Evolutionary conservation across 2,888 invertebrate species (phyloP).

Genomic region (Morpho deidamia): DNA sequence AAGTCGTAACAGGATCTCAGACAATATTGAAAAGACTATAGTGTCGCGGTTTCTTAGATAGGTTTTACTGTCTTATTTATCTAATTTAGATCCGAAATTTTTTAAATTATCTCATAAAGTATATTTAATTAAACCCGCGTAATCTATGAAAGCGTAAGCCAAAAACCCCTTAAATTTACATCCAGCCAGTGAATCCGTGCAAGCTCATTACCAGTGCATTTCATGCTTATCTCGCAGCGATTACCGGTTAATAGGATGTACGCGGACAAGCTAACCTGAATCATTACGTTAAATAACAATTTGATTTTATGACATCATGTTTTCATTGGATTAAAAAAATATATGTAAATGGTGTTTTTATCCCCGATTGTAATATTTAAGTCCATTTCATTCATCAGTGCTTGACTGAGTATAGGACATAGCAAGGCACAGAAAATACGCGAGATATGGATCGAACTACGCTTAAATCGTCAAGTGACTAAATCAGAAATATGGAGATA

Average conservation of each 20-base stretch:
- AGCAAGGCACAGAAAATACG: no score
- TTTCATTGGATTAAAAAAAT: no score
- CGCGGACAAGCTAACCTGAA: constrained; percentile 12
- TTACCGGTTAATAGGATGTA: constrained; percentile 7
- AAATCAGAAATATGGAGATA: no score
- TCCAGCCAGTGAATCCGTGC: constrained; percentile 6
- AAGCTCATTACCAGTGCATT: constrained; percentile 9
- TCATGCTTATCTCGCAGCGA: constrained; percentile 8
- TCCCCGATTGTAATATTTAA: no score
- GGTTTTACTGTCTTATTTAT: not conserved
- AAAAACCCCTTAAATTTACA: constrained; percentile 6
- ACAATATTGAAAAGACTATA: no score
- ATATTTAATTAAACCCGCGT: constrained; percentile 1
- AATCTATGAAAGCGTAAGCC: constrained; percentile 1
- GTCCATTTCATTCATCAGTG: no score
- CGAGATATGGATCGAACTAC: no score
- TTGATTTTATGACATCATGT: constrained; percentile 11
- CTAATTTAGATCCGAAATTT: not conserved
- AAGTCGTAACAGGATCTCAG: no score
- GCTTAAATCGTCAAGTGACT: no score
- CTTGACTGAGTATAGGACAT: no score
- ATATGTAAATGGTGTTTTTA: no score
- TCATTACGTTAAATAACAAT: constrained; percentile 12
- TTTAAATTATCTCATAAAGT: not conserved
- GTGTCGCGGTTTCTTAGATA: no score